Conservation (phyloP, 1,140 invertebrate genomes). For the Drosophila seguyi region DNA sequence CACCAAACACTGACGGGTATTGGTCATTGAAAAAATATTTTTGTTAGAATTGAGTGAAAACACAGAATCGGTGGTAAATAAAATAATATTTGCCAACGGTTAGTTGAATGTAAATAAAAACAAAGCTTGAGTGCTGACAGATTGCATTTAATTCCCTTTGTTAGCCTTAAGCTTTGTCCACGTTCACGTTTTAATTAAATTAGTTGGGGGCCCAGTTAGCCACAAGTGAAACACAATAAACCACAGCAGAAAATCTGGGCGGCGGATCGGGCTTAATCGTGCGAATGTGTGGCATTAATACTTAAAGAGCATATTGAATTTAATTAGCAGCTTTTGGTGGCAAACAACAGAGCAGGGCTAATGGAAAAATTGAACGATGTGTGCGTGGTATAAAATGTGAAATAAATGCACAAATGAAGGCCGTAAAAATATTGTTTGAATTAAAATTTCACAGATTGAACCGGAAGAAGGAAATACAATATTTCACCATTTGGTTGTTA, state of each 20-base stretch:
- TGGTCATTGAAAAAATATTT: constrained; percentile 19
- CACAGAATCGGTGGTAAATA: constrained; percentile 28
- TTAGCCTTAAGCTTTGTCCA: constrained; percentile 34
- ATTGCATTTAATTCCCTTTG: constrained; percentile 49
- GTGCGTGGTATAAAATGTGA: not conserved
- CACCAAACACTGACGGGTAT: constrained; percentile 14
- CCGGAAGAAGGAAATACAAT: not conserved
- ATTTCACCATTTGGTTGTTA: constrained; percentile 13
- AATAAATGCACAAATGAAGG: constrained; percentile 32
- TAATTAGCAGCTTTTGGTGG: constrained; percentile 53
- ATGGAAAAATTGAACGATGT: constrained; percentile 19
- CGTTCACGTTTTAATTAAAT: constrained; percentile 56
- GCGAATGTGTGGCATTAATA: constrained; percentile 60
- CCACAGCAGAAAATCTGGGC: constrained; percentile 49
- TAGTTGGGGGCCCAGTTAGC: constrained; percentile 49
- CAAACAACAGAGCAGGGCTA: constrained; percentile 9
- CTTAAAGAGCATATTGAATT: constrained; percentile 64
- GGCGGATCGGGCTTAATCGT: constrained; percentile 40
- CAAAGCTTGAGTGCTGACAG: constrained; percentile 31
- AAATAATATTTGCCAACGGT: constrained; percentile 30
- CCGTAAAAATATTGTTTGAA: constrained; percentile 4
- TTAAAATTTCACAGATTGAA: not conserved
- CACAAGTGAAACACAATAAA: constrained; percentile 39
- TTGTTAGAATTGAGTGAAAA: constrained; percentile 18
- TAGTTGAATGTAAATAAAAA: constrained; percentile 45